Conservation (phyloP, 1,140 invertebrate species). For the Ooceraea biroi region DNA sequence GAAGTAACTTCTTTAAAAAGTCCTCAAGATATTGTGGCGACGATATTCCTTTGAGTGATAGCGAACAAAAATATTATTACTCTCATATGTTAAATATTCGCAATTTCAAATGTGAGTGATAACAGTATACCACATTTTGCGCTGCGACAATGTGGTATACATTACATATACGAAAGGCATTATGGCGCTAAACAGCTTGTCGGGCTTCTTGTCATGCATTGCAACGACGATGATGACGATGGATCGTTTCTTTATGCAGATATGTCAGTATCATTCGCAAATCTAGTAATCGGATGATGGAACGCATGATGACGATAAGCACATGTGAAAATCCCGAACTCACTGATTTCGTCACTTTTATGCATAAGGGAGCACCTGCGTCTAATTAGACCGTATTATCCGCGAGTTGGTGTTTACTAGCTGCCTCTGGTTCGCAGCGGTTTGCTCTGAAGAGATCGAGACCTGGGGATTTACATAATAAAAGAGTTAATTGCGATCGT, state of each 20-base stretch:
- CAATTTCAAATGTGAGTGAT: neutral
- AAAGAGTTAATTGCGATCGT: neutral
- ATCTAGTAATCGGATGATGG: conserved; percentile 33
- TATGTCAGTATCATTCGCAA: neutral
- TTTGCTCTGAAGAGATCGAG: conserved; percentile 6
- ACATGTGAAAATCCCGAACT: neutral
- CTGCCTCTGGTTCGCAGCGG: conserved; percentile 45
- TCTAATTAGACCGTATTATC: conserved; percentile 40
- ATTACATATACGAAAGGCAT: conserved; percentile 13
- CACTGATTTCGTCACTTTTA: conserved; percentile 12
- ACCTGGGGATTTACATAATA: conserved; percentile 27
- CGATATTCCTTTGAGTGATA: neutral
- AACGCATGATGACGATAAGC: neutral
- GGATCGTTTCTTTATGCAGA: conserved; percentile 11
- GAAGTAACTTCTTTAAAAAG: too few relatives aligned
- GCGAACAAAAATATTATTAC: neutral
- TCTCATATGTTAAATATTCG: neutral
- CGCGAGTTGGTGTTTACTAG: conserved; percentile 20
- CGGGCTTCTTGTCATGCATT: conserved; percentile 5
- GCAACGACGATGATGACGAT: neutral
- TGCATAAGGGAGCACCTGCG: conserved; percentile 3
- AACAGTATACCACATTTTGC: conserved; percentile 6
- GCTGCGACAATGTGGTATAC: too few relatives aligned
- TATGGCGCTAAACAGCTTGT: conserved; percentile 52
- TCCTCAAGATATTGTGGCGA: too few relatives aligned